phyloP scores from a whole-genome alignment of 2,113 vertebrate species.

The Anhinga rufa region DNA sequence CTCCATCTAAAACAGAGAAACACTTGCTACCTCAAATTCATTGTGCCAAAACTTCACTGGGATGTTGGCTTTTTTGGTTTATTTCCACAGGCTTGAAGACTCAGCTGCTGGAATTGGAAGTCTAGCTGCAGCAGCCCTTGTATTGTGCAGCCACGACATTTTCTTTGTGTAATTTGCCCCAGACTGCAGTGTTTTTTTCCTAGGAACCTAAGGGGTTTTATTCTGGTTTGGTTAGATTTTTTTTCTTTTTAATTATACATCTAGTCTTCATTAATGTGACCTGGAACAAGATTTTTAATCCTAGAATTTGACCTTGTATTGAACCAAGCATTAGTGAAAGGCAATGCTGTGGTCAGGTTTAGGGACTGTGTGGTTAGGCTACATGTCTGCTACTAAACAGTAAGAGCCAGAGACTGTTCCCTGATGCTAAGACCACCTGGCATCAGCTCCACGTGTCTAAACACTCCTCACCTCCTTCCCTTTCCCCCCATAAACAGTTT shows the following conservation, averaged over 20 bases:
- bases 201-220: not conserved
- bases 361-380: not conserved
- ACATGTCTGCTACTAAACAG: not conserved
- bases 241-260: not conserved
- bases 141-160: not conserved
- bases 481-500: not conserved
- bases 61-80: not conserved
- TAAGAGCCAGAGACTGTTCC: not conserved
- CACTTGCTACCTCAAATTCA: not conserved
- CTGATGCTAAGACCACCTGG: not conserved
- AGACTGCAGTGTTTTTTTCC: not conserved
- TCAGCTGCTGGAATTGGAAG: not conserved
- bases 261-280: not conserved
- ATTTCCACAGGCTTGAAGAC: not conserved
- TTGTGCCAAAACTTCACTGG: not conserved
- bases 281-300: not conserved
- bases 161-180: not conserved
- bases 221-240: not conserved
- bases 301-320: not conserved
- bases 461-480: not conserved
- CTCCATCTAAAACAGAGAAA: not conserved
- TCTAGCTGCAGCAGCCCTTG: not conserved
- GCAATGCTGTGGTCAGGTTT: not conserved
- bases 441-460: not conserved
- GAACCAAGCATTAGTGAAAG: not conserved